Percentiles rank a stretch among this genome's conserved stretches.
phyloP scores from a whole-genome alignment of 2,888 invertebrate genomes.

The Dione juno region DNA sequence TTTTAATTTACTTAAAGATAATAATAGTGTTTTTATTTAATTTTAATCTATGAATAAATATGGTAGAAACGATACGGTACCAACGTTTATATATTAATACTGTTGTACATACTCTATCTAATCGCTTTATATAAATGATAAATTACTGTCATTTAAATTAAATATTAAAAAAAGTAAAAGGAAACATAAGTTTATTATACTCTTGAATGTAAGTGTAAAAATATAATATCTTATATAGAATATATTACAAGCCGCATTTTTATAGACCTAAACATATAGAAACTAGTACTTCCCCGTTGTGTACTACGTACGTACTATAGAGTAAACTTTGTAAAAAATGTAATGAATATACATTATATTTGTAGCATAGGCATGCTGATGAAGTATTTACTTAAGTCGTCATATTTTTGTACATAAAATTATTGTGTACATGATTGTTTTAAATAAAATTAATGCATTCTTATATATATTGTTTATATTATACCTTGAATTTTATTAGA shows the following conservation, averaged over 20 bases:
- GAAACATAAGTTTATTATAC: background rate
- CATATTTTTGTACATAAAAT: constrained; percentile 75
- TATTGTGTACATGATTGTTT: constrained; percentile 56
- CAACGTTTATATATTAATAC: background rate
- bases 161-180: background rate
- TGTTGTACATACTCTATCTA: background rate
- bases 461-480: too few species aligned
- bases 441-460: constrained; percentile 42
- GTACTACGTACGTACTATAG: constrained; percentile 44
- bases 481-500: too few species aligned
- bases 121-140: background rate
- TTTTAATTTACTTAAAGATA: too few species aligned
- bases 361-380: too few species aligned
- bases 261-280: background rate
- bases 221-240: too few species aligned
- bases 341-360: constrained; percentile 12
- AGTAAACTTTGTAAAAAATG: constrained; percentile 26
- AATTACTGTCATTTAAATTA: too few species aligned
- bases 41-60: constrained; percentile 1
- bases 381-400: constrained; percentile 40
- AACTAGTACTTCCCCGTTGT: background rate
- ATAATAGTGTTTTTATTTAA: too few species aligned
- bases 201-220: background rate
- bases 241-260: background rate
- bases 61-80: background rate